Percentiles rank a stretch among this genome's conserved stretches.
Conservation (phyloP, 2,113 vertebrate genomes). For the Prionailurus bengalensis region DNA sequence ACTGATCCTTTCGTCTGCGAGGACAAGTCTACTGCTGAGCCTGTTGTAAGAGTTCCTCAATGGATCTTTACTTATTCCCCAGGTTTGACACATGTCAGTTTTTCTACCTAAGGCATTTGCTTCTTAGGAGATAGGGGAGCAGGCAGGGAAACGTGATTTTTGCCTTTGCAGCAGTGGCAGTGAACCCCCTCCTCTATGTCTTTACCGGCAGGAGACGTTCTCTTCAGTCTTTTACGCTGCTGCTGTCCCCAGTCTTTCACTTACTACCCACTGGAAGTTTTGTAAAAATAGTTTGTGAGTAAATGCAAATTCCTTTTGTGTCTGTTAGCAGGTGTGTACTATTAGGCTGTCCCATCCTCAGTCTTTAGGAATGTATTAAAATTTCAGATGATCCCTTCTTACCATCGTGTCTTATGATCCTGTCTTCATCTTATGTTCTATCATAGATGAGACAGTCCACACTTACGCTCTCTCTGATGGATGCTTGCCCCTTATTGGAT, state of each 20-base stretch:
- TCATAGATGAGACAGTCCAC: not conserved
- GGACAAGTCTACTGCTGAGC: not conserved
- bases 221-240: not conserved
- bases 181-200: fast-evolving
- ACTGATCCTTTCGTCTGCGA: not conserved
- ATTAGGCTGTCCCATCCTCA: not conserved
- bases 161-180: not conserved
- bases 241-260: not conserved
- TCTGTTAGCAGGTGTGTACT: not conserved
- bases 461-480: too few relatives aligned
- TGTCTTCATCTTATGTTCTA: not conserved
- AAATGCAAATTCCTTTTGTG: not conserved
- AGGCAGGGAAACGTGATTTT: not conserved
- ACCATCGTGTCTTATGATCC: too few relatives aligned
- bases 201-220: fast-evolving
- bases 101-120: not conserved
- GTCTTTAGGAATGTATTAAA: not conserved
- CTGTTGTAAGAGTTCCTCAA: not conserved
- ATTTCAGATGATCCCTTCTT: not conserved
- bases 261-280: not conserved
- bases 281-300: not conserved
- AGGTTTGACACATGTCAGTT: not conserved
- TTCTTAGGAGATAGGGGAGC: not conserved
- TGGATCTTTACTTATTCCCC: not conserved
- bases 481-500: fast-evolving